phyloP scores from a whole-genome alignment of 2,113 vertebrate genomes.

The Ciconia maguari region DNA sequence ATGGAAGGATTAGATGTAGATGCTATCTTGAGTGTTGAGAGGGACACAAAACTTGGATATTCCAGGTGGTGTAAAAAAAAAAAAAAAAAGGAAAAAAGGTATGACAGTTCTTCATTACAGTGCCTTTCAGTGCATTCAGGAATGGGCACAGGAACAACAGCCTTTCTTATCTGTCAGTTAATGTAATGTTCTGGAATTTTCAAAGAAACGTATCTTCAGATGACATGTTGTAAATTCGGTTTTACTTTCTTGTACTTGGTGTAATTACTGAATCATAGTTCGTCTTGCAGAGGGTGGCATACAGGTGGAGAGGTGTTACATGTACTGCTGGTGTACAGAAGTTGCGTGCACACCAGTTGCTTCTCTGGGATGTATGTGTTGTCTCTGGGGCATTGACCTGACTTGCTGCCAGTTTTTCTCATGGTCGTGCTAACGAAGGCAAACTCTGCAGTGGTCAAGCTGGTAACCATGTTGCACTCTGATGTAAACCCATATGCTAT shows the following conservation, averaged over 20 bases:
- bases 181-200: not conserved
- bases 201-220: not conserved
- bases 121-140: not conserved
- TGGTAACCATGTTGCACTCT: accelerated
- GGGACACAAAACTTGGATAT: not conserved
- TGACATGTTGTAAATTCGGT: too few species aligned
- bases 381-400: too few species aligned
- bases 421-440: accelerated
- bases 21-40: not conserved
- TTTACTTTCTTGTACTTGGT: too few species aligned
- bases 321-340: too few species aligned
- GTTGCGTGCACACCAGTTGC: accelerated
- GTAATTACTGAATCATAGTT: too few species aligned
- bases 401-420: not conserved
- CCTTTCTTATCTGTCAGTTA: not conserved
- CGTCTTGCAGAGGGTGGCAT: too few species aligned
- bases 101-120: accelerated
- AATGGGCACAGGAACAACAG: not conserved
- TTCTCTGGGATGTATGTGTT: not conserved
- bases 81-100: not conserved
- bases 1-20: too few species aligned
- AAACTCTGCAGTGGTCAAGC: too few species aligned
- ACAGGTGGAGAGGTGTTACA: accelerated
- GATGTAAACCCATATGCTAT: not conserved
- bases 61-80: not conserved